Percentiles rank a stretch among this genome's conserved stretches.
These are phyloP conservation scores for Arremon brunneinucha DNA, from an alignment of 2,797 vertebrate species.

Conservation along the genomic window DNA sequence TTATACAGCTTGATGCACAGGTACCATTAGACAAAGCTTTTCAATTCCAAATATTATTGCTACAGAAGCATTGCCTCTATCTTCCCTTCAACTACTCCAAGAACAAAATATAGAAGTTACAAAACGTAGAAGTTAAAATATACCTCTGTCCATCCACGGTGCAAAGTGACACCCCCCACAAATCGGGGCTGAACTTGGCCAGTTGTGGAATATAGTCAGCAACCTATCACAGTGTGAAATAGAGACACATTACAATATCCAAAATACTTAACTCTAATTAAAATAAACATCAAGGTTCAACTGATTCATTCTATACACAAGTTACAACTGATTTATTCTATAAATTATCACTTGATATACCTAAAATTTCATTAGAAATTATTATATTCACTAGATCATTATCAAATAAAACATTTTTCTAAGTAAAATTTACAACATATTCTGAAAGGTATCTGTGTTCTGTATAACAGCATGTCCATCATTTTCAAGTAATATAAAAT, in stretches of 20 bases:
- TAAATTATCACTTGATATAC: not conserved
- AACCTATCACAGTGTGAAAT: constrained; percentile 78
- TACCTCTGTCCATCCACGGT: constrained; percentile 98
- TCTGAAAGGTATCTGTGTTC: not conserved
- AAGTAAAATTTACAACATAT: not conserved
- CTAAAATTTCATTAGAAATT: not conserved
- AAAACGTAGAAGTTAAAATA: not conserved
- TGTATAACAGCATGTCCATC: not conserved
- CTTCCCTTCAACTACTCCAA: not conserved
- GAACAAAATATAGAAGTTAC: not conserved
- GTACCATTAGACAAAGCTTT: not conserved
- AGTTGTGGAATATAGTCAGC: constrained; percentile 98
- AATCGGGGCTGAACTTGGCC: constrained; percentile 95
- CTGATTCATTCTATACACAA: not conserved
- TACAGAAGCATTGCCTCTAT: not conserved
- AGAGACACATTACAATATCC: not conserved
- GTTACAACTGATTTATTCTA: not conserved
- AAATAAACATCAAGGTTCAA: not conserved
- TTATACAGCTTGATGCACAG: not conserved
- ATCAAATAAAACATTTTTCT: not conserved
- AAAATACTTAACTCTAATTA: not conserved
- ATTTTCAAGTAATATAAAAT: not conserved
- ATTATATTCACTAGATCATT: not conserved
- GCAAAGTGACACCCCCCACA: constrained; percentile 95
- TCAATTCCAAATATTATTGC: not conserved